Evolutionary conservation across 2,888 invertebrate species (phyloP), one percentile per base, ranked within the genome.

Genomic region (Sarcophaga variegata): DNA sequence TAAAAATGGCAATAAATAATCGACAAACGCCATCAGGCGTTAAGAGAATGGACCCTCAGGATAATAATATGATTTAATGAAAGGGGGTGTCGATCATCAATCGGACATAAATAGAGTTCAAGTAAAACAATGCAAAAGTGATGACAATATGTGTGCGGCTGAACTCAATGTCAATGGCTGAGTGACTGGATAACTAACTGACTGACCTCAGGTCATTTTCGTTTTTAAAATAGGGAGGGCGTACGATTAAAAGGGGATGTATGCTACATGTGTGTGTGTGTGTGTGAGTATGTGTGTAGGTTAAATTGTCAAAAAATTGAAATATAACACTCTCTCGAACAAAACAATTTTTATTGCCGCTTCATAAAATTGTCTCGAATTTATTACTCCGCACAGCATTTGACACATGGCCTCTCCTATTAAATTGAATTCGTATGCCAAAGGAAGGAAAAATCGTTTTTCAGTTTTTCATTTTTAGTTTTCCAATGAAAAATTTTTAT

Each of bases 1-100:
- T 87, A 87, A 84, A 78, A 87, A 87, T 87, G 81, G 79, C 84
- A 84, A 87, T 87, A 87, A 87, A 87, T 82, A 79, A 71, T 66
- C 66, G 75, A 84, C 87, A 82, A 81, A 75, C 76, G 64, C 63
- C 62, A 59, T 37, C 37, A 83, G 71, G 67, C 84, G 84, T 81
- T 70, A 84, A 79, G 84, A 87, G 86, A 83, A 75, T 71, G 59
- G 72, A 84, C 79, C 76, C 71, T 71, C 71, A 84, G 87, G 84
- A 87, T 81, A 82, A 82, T 87, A 82, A 87, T 87, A 87, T 87
- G 87, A 87, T 84, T 87, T 87, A 87, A 84, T 87, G 84, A 87
- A 87, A 84, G 78, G 87, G 87, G 84, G 84, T 87, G 87, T 84
- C 71, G 70, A 75, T 84, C 84, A 76, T 83, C 81, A 80, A 47